Base-by-base conservation (phyloP, 1,140 invertebrate species). In the Meloidogyne exigua region DNA sequence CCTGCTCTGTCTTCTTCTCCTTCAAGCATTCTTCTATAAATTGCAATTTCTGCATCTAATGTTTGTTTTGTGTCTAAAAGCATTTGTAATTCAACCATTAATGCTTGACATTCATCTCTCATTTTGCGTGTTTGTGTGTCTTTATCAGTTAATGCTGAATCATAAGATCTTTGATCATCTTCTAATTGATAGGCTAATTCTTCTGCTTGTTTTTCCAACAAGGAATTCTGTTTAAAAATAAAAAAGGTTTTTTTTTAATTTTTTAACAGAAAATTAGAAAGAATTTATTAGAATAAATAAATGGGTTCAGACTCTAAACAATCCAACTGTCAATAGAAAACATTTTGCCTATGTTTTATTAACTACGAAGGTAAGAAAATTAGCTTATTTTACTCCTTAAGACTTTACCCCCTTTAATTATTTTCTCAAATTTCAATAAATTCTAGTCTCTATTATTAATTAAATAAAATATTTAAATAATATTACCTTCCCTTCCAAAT, bases 401-500 rank as follows among this genome's bases (percentile, higher is more conserved):
- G n/a, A n/a, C n/a, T n/a, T n/a, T n/a, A n/a, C n/a, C n/a, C n/a
- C n/a, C n/a, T n/a, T n/a, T n/a, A n/a, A n/a, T n/a, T n/a, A n/a
- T n/a, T n/a, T n/a, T n/a, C n/a, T n/a, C n/a, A n/a, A n/a, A n/a
- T n/a, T n/a, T n/a, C n/a, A n/a, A n/a, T n/a, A n/a, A n/a, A n/a
- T n/a, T n/a, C n/a, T n/a, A n/a, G n/a, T n/a, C n/a, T n/a, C n/a
- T n/a, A n/a, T n/a, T n/a, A n/a, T n/a, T n/a, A n/a, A n/a, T n/a
- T 32, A 32, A 32, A 32, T 32, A 32, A 32, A 5, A 15, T 69
- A 72, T 62, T 36, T 23, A 72, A 26, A 11, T 26, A 36, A 69
- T 67, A 86, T 85, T 82, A 90, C 89, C 76, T 89, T 88, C 25
- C 88, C 88, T 81, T 90, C 89, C 44, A 90, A 80, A 78, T 90